Evolutionary conservation across 2,888 invertebrate species (phyloP).

Genomic region (Archaeoteleia sp.): DNA sequence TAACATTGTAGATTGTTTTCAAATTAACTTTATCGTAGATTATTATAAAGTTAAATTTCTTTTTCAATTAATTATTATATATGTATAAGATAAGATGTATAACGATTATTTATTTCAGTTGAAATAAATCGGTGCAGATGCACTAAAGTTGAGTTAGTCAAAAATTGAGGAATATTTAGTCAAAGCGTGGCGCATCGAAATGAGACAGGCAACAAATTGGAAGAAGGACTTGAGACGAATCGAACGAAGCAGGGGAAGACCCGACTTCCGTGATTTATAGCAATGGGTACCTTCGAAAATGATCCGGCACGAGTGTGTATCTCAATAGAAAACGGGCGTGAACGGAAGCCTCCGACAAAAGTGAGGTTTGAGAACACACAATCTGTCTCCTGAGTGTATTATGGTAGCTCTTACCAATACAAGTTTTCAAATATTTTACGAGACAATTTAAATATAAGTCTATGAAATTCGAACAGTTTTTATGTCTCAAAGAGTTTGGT

Average conservation of each 20-base stretch:
- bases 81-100: background rate
- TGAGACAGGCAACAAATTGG: conserved; percentile 23
- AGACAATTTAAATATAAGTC: conserved; percentile 63
- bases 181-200: conserved; percentile 9
- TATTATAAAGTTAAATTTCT: no score
- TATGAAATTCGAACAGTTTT: no score
- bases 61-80: no score
- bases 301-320: conserved; percentile 52
- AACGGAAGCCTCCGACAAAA: conserved; percentile 62
- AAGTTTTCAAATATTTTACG: conserved; percentile 65
- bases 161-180: conserved; percentile 17
- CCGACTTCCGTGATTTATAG: conserved; percentile 42
- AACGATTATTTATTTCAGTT: background rate
- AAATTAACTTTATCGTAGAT: no score
- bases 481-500: no score
- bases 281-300: conserved; percentile 33
- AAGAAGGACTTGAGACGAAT: conserved; percentile 51
- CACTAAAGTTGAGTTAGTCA: no score
- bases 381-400: conserved; percentile 57
- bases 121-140: background rate
- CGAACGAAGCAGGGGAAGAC: conserved; percentile 22
- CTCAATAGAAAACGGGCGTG: no score
- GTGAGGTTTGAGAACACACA: conserved; percentile 44
- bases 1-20: no score
- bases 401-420: conserved; percentile 59